phyloP scores from a whole-genome alignment of 1,140 invertebrate genomes.

The Drosophila ironensis region DNA sequence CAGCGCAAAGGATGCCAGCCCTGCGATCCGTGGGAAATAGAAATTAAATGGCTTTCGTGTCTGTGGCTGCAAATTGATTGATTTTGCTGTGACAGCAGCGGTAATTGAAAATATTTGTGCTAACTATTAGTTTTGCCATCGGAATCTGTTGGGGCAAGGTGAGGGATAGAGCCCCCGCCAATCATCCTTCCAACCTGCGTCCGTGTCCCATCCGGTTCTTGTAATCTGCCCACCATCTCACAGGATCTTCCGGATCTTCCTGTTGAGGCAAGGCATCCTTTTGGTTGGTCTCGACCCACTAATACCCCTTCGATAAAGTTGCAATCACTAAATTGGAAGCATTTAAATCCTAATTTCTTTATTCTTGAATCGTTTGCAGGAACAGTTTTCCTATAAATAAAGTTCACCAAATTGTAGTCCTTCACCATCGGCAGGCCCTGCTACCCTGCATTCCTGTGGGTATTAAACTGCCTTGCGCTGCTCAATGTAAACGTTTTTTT shows the following conservation, averaged over 20 bases:
- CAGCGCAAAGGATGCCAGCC: not conserved
- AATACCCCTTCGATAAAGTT: not conserved
- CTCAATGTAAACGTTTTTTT: slow-evolving; percentile 38
- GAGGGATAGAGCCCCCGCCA: not conserved
- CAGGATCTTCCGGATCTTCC: slow-evolving; percentile 18
- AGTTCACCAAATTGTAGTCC: too few species aligned
- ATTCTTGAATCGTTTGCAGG: too few species aligned
- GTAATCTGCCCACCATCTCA: slow-evolving; percentile 32
- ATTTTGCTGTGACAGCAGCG: slow-evolving; percentile 77
- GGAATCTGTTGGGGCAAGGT: slow-evolving; percentile 11
- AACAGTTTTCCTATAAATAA: too few species aligned
- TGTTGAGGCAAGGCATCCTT: slow-evolving; percentile 1
- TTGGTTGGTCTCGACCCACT: not conserved
- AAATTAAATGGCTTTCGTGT: slow-evolving; percentile 71
- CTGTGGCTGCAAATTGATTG: slow-evolving; percentile 72
- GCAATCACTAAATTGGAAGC: not conserved
- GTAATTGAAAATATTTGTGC: slow-evolving; percentile 74
- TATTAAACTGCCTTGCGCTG: slow-evolving; percentile 37
- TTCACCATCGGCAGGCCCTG: too few species aligned
- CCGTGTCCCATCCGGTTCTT: slow-evolving; percentile 65
- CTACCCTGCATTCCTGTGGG: slow-evolving; percentile 3
- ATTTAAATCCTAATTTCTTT: too few species aligned
- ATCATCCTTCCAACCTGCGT: slow-evolving; percentile 42
- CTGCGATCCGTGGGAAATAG: slow-evolving; percentile 1
- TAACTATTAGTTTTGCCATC: slow-evolving; percentile 66